A percentile compares a stretch with the other conserved stretches of the same genome.
phyloP scores from a whole-genome alignment of 2,797 vertebrate genomes.

The Enteromius paludinosus region DNA sequence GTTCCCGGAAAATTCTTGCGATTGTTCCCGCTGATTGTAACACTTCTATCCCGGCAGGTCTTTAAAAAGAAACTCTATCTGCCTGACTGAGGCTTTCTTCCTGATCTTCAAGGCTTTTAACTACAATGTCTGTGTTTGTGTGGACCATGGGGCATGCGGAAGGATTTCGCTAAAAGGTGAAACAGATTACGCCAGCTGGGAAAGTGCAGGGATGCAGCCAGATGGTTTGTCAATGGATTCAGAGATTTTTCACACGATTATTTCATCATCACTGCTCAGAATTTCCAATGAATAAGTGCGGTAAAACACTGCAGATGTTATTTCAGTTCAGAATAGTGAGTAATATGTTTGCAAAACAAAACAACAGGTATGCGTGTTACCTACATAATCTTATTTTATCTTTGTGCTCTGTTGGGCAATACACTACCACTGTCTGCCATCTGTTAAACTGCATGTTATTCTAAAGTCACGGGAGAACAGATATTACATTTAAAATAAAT shows the following conservation, averaged over 20 bases:
- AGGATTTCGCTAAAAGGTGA: constrained; percentile 45
- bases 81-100: constrained; percentile 53
- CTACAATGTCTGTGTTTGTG: constrained; percentile 54
- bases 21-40: constrained; percentile 70
- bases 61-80: constrained; percentile 69
- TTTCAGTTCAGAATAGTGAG: neutral
- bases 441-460: constrained; percentile 2
- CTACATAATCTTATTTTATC: neutral
- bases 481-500: neutral
- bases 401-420: constrained; percentile 20
- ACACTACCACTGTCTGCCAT: neutral
- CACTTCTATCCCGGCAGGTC: constrained; percentile 67
- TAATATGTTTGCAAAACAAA: constrained; percentile 13
- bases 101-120: constrained; percentile 63
- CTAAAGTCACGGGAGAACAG: neutral
- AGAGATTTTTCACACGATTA: constrained; percentile 49
- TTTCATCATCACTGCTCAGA: constrained; percentile 37
- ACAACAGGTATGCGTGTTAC: constrained; percentile 5
- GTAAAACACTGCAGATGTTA: constrained; percentile 3
- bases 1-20: constrained; percentile 67
- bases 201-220: neutral
- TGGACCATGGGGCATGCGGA: constrained; percentile 17
- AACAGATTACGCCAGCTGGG: constrained; percentile 42
- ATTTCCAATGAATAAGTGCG: neutral
- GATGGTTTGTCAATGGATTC: constrained; percentile 29